Evolutionary conservation across 2,113 vertebrate species (phyloP), one percentile per base, ranked within the genome.

Genomic region (Rhabdornis inornatus): DNA sequence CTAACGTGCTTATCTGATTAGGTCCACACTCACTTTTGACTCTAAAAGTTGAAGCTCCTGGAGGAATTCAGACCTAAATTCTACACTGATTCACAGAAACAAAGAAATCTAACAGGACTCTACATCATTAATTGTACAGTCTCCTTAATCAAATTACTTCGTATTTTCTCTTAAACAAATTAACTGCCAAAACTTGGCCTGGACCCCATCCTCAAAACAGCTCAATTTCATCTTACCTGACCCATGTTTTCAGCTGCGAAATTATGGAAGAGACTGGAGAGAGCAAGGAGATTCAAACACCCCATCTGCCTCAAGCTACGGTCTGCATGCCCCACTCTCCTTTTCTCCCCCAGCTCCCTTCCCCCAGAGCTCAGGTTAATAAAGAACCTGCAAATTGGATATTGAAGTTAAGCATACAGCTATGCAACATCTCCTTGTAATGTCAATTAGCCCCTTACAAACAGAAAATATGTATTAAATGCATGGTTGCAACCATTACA

Each of bases 141-240:
- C 30, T 71, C 55, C 77, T 85, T 83, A 93, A 97, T 93, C 68
- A 82, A 94, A 94, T 96, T 94, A 93, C 35, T 89, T 78, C n/a
- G 56, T 55, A 89, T 92, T 92, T 94, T 82, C 65, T 81, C 79
- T 85, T 71, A 82, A 92, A 96, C 72, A 95, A 95, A 89, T 64
- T 64, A 92, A 71, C 70, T 79, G 69, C 49, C 65, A 91, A 82
- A 92, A 92, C 49, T 45, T 95, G 89, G 91, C 83, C 56, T 57
- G 53, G 53, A 61, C 65, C 40, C 87, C 82, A 72, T 64, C 95
- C 49, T 89, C 69, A 16, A 45, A 95, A 84, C 76, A 89, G 65
- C 56, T 94, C 83, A 77, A 28, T 76, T 89, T 86, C 42, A 78
- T 71, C 69, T 40, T 60, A 92, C 53, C 69, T 68, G 69, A 87